phyloP scores from a whole-genome alignment of 2,797 vertebrate species.

The Podarcis lilfordi region DNA sequence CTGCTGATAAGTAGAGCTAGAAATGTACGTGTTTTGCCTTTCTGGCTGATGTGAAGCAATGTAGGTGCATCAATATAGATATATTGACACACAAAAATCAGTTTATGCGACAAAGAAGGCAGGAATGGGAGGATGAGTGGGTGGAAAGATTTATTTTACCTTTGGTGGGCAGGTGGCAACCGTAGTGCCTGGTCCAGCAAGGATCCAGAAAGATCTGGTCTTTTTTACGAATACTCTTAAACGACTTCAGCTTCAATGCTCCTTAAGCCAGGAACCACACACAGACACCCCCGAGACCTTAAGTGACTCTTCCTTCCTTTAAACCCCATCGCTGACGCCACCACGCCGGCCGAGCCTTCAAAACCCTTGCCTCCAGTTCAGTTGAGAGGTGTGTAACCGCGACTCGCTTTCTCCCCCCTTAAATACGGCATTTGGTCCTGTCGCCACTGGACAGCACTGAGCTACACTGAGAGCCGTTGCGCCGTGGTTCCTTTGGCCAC shows the following conservation, averaged over 20 bases:
- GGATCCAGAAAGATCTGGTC: background rate
- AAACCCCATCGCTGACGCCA: background rate
- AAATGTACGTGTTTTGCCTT: background rate
- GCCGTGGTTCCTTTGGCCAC: background rate
- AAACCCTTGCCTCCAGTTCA: too few relatives aligned
- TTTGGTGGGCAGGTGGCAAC: too few relatives aligned
- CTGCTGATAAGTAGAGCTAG: background rate
- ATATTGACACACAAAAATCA: background rate
- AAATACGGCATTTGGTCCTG: background rate
- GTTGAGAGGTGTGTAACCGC: too few relatives aligned
- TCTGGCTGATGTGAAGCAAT: background rate
- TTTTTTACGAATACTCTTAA: background rate
- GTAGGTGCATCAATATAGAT: background rate
- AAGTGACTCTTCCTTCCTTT: background rate
- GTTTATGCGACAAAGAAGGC: background rate
- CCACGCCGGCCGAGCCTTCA: accelerated
- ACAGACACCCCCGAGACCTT: too few relatives aligned
- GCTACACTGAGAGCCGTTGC: background rate
- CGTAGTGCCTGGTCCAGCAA: background rate
- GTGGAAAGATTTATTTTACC: too few relatives aligned
- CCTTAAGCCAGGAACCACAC: background rate
- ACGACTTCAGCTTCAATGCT: background rate
- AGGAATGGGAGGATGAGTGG: background rate
- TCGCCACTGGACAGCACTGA: background rate
- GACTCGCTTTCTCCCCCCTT: background rate